A percentile compares a stretch with the other conserved stretches of the same genome.
Evolutionary conservation across 1,140 invertebrate genomes (phyloP).

Genomic region (Vollenhovia emeryi): DNA sequence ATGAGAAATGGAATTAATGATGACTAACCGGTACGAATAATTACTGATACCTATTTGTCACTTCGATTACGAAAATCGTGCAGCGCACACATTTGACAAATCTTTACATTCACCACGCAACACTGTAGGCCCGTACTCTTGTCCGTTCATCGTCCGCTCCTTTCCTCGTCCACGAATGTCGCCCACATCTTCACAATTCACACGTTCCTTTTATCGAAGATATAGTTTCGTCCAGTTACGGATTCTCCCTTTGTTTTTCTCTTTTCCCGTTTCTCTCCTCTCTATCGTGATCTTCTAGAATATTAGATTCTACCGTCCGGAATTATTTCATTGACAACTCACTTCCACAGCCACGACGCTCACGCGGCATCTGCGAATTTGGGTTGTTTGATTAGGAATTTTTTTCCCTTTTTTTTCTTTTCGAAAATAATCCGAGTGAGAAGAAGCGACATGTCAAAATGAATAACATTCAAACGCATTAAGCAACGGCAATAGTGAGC

Average conservation of each 20-base stretch:
- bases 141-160: not conserved
- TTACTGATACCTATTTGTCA: not conserved
- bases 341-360: slow-evolving; percentile 64
- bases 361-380: slow-evolving; percentile 32
- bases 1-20: not conserved
- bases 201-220: slow-evolving; percentile 78
- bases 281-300: not conserved
- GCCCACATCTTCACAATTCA: slow-evolving; percentile 78
- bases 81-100: not conserved
- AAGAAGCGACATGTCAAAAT: slow-evolving; percentile 58
- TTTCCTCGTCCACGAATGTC: slow-evolving; percentile 54
- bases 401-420: not conserved
- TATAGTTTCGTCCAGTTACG: slow-evolving; percentile 77
- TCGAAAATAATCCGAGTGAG: slow-evolving; percentile 58
- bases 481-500: not conserved
- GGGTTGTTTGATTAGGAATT: slow-evolving; percentile 63
- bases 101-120: not conserved
- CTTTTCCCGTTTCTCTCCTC: not conserved
- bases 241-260: not conserved
- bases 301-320: slow-evolving; percentile 10
- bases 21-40: not conserved
- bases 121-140: not conserved
- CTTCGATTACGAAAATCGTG: not conserved
- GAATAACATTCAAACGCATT: slow-evolving; percentile 44
- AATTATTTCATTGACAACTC: slow-evolving; percentile 57